Percentiles rank a stretch among this genome's conserved stretches.
Evolutionary conservation across 2,888 invertebrate species (phyloP).

Genomic region (Brachypalpus laphriformis): DNA sequence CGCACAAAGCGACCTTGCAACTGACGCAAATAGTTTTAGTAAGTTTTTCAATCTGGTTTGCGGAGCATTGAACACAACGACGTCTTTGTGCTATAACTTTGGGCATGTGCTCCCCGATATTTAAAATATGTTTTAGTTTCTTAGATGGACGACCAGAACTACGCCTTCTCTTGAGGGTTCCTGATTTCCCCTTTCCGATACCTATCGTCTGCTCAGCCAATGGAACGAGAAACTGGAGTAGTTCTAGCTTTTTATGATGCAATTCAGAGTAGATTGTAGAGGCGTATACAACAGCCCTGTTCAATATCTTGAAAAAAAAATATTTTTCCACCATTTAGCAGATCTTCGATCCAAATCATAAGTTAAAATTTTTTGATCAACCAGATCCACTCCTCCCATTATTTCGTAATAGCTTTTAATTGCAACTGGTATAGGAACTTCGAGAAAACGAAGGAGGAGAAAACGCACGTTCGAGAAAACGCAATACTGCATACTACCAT

Average conservation of each 20-base stretch:
- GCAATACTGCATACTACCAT: no score
- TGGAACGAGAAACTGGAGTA: background rate
- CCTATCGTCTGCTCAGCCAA: constrained; percentile 1
- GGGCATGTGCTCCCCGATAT: background rate
- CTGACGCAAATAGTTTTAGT: constrained; percentile 5
- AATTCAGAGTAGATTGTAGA: background rate
- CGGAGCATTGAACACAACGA: background rate
- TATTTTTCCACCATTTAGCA: no score
- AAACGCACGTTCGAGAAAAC: no score
- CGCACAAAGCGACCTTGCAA: background rate
- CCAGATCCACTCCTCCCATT: no score
- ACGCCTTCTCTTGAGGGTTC: background rate
- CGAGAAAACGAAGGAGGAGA: no score
- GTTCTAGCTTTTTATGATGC: background rate
- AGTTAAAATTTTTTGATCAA: no score
- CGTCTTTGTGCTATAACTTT: background rate
- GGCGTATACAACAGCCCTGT: background rate
- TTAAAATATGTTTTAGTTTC: background rate
- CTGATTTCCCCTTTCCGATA: background rate
- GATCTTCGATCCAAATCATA: no score
- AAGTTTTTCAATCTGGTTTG: background rate
- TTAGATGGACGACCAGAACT: background rate
- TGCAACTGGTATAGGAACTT: no score
- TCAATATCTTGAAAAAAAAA: background rate
- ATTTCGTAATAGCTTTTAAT: no score